phyloP scores from a whole-genome alignment of 2,888 invertebrate genomes.

The Cataglyphis albicans region DNA sequence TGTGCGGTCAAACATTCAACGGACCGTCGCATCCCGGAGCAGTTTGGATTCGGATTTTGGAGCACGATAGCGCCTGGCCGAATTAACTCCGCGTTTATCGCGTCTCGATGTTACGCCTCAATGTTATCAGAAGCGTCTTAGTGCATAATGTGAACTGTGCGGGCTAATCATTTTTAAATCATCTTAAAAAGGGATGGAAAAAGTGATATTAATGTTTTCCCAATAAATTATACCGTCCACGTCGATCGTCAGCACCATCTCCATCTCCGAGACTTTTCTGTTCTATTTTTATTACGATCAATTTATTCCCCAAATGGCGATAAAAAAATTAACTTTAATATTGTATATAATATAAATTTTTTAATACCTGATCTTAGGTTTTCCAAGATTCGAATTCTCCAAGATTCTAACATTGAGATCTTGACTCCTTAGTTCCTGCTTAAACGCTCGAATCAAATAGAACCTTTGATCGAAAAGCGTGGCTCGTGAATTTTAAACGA shows the following conservation, averaged over 20 bases:
- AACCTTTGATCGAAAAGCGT: constrained; percentile 45
- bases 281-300: not conserved
- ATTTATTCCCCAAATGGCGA: not conserved
- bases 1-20: constrained; percentile 70
- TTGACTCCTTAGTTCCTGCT: not conserved
- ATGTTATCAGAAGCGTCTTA: constrained; percentile 10
- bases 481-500: constrained; percentile 52
- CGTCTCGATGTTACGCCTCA: constrained; percentile 34
- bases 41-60: constrained; percentile 60
- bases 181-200: not conserved
- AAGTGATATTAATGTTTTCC: not conserved
- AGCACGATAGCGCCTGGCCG: constrained; percentile 50
- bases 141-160: not conserved
- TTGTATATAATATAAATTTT: not conserved
- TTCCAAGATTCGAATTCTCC: constrained; percentile 20
- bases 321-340: not conserved
- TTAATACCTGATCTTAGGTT: not conserved
- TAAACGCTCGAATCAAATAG: constrained; percentile 32
- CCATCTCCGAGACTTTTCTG: not conserved
- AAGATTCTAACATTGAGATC: constrained; percentile 18
- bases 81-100: constrained; percentile 49
- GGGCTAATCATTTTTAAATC: constrained; percentile 2
- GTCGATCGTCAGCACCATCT: not conserved
- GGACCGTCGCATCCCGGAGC: constrained; percentile 52
- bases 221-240: not conserved